phyloP scores from a whole-genome alignment of 2,888 invertebrate genomes.

The Nomada ferruginata region DNA sequence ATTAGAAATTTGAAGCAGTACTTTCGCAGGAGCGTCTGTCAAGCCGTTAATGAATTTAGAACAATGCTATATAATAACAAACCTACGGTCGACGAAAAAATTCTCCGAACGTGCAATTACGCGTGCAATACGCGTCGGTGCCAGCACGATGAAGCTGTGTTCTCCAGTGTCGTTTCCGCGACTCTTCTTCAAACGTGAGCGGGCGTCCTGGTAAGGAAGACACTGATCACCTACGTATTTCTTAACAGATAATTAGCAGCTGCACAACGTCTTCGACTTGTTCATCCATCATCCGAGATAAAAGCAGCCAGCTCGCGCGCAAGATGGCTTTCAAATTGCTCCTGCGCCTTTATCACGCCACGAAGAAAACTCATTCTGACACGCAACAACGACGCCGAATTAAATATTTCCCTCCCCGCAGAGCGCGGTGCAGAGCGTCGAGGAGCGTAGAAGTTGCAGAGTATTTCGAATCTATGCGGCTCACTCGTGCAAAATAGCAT shows the following conservation, averaged over 20 bases:
- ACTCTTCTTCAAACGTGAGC: too few relatives aligned
- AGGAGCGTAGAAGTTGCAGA: constrained; percentile 4
- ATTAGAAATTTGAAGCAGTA: too few relatives aligned
- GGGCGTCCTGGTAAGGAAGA: neutral
- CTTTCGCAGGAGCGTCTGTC: too few relatives aligned
- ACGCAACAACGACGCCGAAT: neutral
- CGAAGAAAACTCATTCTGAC: neutral
- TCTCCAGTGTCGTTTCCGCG: too few relatives aligned
- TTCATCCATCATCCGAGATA: neutral
- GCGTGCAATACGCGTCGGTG: too few relatives aligned
- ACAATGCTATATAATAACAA: too few relatives aligned
- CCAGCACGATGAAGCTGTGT: too few relatives aligned
- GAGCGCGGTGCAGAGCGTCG: neutral
- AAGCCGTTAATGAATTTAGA: too few relatives aligned
- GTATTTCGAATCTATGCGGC: constrained; percentile 27
- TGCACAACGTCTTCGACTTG: neutral
- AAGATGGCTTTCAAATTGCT: neutral
- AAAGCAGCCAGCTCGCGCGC: neutral
- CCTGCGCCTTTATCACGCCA: neutral
- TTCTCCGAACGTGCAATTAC: too few relatives aligned
- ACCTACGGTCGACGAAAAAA: too few relatives aligned
- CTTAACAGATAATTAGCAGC: neutral
- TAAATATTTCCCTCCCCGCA: constrained; percentile 1
- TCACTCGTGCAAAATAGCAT: constrained; percentile 40
- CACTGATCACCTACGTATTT: neutral